Percentiles rank a stretch among this genome's conserved stretches.
Conservation (phyloP, 1,140 invertebrate genomes). For the Aporrectodea caliginosa region DNA sequence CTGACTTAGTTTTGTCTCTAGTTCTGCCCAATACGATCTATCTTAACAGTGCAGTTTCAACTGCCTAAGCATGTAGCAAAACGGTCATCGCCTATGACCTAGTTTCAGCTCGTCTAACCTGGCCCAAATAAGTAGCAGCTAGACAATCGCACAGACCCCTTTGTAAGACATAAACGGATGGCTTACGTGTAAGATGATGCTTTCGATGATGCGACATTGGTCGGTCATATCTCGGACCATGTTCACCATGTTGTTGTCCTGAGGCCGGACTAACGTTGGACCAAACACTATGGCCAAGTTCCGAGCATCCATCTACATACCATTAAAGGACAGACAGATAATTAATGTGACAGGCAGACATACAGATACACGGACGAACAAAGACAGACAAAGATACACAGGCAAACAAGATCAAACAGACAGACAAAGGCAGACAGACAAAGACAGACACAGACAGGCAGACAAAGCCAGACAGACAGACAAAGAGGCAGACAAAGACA, state of each 20-base stretch:
- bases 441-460: too few species aligned
- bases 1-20: too few species aligned
- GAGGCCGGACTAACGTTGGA: constrained; percentile 76
- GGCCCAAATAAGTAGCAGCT: background rate
- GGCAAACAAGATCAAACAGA: too few species aligned
- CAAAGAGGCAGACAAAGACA: too few species aligned
- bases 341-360: too few species aligned
- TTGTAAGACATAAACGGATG: background rate
- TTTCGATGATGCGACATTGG: constrained; percentile 91
- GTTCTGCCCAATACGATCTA: too few species aligned
- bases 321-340: too few species aligned
- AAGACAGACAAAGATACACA: too few species aligned
- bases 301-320: constrained; percentile 78
- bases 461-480: too few species aligned
- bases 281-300: constrained; percentile 95
- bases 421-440: too few species aligned
- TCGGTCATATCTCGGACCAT: constrained; percentile 96
- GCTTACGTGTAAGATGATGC: constrained; percentile 79
- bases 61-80: background rate
- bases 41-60: background rate
- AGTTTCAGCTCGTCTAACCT: background rate
- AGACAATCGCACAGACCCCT: background rate
- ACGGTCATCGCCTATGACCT: background rate
- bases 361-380: too few species aligned
- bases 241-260: constrained; percentile 77